Evolutionary conservation across 2,113 vertebrate genomes (phyloP), one percentile per base, ranked within the genome.

Genomic region (Xiphophorus hellerii): DNA sequence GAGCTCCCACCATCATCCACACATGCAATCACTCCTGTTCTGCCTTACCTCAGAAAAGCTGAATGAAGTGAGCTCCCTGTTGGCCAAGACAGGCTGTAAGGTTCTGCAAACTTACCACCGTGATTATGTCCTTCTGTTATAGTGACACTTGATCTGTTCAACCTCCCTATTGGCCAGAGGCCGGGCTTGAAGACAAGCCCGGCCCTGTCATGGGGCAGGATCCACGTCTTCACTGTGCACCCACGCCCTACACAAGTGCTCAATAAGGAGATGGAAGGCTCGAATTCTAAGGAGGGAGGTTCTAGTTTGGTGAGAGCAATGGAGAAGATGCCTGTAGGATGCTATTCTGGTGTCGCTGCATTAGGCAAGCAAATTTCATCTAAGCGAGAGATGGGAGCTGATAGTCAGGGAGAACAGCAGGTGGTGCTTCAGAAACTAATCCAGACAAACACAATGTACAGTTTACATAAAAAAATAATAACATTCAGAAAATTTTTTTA

Each of bases 71-170:
- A 94, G 94, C 92, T 96, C 93, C 95, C 94, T 93, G 94, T 73
- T 73, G 91, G 95, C 93, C 90, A 80, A 91, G 87, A 95, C 88
- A 39, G 93, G 94, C 91, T 92, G 93, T 93, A 90, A 92, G 93
- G 91, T 89, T 94, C 95, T 96, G 94, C 94, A 65, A 94, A 94
- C 88, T 76, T 82, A 87, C 93, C 89, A 65, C 77, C 62, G 92
- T 87, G 92, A 93, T 88, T 94, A 89, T 81, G 89, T 92, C 93
- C 93, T 92, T 93, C 83, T 96, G 95, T 98, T 98, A 97, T 98
- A 98, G 94, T 94, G 96, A 97, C 94, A 97, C 87, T 82, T 63
- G 96, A 98, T 95, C 95, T 62, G 42, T 74, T 77, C 73, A 15
- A 81, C 80, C 62, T 86, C 87, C 94, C 73, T 69, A 97, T 97